Evolutionary conservation across 2,113 vertebrate species (phyloP).

Genomic region (Plotosus lineatus): DNA sequence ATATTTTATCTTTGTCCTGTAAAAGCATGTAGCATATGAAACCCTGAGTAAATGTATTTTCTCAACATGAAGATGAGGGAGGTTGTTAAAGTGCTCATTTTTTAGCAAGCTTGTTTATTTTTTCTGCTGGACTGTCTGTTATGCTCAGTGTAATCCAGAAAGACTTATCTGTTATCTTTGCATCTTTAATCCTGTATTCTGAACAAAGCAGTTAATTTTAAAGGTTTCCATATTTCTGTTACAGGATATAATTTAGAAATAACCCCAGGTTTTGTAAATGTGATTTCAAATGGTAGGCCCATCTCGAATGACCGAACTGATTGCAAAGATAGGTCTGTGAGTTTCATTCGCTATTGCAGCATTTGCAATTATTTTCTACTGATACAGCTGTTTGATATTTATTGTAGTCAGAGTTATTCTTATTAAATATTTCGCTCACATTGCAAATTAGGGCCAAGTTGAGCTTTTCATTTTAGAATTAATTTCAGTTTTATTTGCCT

Average conservation of each 20-base stretch:
- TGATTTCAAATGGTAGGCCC: background rate
- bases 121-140: background rate
- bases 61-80: background rate
- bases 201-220: background rate
- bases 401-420: no score
- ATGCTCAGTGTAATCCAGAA: no score
- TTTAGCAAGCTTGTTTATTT: background rate
- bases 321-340: background rate
- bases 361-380: no score
- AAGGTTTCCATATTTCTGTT: background rate
- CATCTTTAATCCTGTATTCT: background rate
- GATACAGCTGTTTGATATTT: no score
- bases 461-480: no score
- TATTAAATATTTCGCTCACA: no score
- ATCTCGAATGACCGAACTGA: background rate
- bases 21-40: background rate
- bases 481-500: no score
- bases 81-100: background rate
- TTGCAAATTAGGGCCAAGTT: no score
- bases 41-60: background rate
- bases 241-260: background rate
- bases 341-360: background rate
- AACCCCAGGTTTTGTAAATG: background rate
- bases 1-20: background rate
- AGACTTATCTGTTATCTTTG: no score